These are phyloP conservation scores for Drepana falcataria DNA, from an alignment of 2,888 invertebrate species.

Conservation along the genomic window DNA sequence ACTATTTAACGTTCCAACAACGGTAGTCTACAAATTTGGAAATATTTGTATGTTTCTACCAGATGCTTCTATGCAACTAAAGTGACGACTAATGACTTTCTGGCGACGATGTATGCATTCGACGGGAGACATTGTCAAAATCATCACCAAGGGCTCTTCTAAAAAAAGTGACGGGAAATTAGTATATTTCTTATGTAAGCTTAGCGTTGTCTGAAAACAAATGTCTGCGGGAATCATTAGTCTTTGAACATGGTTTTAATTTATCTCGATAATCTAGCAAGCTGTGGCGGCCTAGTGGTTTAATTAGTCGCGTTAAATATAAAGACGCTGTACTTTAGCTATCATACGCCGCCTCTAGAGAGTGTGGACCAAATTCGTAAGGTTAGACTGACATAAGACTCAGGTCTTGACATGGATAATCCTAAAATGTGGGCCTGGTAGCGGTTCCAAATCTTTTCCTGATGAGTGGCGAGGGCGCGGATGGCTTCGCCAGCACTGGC, in stretches of 20 bases:
- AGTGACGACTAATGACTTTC: slow-evolving; percentile 70
- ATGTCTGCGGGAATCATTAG: neutral
- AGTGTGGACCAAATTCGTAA: too few species aligned
- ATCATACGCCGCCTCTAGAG: too few species aligned
- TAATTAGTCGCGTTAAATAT: too few species aligned
- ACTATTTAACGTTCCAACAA: neutral
- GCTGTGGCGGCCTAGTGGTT: neutral
- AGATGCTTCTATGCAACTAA: slow-evolving; percentile 58
- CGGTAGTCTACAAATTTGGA: slow-evolving; percentile 5
- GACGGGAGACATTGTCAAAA: slow-evolving; percentile 59
- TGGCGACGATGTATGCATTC: slow-evolving; percentile 72
- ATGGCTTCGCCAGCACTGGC: too few species aligned
- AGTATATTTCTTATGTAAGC: slow-evolving; percentile 30
- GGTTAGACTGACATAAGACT: too few species aligned
- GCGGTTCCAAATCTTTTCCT: too few species aligned
- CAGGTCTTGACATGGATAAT: too few species aligned
- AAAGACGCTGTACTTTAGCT: too few species aligned
- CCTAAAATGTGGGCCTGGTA: too few species aligned
- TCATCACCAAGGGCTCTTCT: slow-evolving; percentile 43
- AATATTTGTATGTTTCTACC: slow-evolving; percentile 47
- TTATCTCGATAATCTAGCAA: neutral
- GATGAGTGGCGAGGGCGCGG: too few species aligned
- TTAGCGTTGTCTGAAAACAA: slow-evolving; percentile 15
- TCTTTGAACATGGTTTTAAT: neutral
- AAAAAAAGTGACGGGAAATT: slow-evolving; percentile 43